Conservation (phyloP, 2,888 invertebrate species). For the Pimpla rufipes region DNA sequence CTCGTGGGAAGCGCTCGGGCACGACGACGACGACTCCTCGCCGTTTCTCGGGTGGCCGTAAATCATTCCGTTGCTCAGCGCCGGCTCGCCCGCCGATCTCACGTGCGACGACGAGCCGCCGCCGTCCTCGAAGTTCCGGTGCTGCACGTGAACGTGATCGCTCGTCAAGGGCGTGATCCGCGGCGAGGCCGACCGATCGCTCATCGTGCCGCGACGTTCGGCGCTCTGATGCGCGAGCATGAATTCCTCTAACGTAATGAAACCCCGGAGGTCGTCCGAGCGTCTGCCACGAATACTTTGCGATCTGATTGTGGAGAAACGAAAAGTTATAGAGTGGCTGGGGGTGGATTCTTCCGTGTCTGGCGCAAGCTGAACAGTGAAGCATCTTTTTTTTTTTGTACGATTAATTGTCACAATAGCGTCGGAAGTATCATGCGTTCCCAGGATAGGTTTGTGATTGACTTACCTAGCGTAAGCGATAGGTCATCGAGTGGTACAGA, state of each 20-base stretch:
- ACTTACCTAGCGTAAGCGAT: conserved; percentile 69
- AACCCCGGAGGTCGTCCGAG: conserved; percentile 88
- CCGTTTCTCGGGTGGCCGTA: conserved; percentile 76
- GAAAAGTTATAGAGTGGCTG: conserved; percentile 6
- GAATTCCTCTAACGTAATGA: conserved; percentile 92
- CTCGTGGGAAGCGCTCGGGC: neutral
- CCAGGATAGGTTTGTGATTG: conserved; percentile 47
- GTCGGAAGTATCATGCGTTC: conserved; percentile 60
- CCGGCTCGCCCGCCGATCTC: conserved; percentile 63
- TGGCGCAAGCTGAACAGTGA: neutral
- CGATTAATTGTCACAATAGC: no score
- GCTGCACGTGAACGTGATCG: conserved; percentile 80
- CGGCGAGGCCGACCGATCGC: conserved; percentile 64
- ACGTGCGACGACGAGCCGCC: conserved; percentile 33
- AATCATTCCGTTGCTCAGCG: conserved; percentile 76
- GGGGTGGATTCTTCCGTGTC: no score
- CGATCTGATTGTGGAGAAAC: conserved; percentile 71
- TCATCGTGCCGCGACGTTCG: conserved; percentile 87
- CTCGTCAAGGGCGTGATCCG: conserved; percentile 77
- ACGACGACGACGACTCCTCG: conserved; percentile 71
- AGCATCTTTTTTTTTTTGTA: neutral
- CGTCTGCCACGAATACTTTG: conserved; percentile 77
- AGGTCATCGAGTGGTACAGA: conserved; percentile 65
- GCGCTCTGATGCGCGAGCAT: conserved; percentile 92
- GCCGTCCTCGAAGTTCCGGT: conserved; percentile 74